phyloP scores from a whole-genome alignment of 2,888 invertebrate species.

The Scaptomyza reducta region DNA sequence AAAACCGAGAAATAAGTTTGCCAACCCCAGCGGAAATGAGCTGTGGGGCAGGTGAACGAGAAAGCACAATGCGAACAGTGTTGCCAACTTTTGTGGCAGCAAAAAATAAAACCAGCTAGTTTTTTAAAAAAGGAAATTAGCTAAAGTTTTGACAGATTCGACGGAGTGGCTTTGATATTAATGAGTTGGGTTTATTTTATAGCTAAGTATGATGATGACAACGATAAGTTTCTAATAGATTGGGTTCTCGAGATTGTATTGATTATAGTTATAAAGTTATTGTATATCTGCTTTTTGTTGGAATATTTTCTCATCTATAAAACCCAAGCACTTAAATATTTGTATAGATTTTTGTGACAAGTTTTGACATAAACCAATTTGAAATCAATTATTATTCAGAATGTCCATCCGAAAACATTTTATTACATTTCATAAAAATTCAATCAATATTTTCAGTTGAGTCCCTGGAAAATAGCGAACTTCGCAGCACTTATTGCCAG shows the following conservation, averaged over 20 bases:
- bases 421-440: neutral
- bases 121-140: neutral
- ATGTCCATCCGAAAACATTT: neutral
- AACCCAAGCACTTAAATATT: no score
- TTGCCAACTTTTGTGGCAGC: neutral
- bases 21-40: constrained; percentile 14
- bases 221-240: neutral
- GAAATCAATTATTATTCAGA: neutral
- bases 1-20: constrained; percentile 60
- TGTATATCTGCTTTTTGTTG: no score
- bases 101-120: constrained; percentile 1
- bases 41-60: neutral
- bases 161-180: neutral
- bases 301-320: no score
- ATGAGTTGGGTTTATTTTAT: neutral
- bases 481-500: constrained; percentile 7
- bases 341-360: neutral
- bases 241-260: no score
- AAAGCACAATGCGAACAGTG: constrained; percentile 7
- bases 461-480: neutral
- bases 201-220: neutral
- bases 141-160: constrained; percentile 2
- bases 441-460: neutral
- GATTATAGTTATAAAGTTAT: neutral
- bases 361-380: neutral